Percentiles rank a stretch among this genome's conserved stretches.
Evolutionary conservation across 2,797 vertebrate genomes (phyloP).

Genomic region (Apogon hyalosoma): DNA sequence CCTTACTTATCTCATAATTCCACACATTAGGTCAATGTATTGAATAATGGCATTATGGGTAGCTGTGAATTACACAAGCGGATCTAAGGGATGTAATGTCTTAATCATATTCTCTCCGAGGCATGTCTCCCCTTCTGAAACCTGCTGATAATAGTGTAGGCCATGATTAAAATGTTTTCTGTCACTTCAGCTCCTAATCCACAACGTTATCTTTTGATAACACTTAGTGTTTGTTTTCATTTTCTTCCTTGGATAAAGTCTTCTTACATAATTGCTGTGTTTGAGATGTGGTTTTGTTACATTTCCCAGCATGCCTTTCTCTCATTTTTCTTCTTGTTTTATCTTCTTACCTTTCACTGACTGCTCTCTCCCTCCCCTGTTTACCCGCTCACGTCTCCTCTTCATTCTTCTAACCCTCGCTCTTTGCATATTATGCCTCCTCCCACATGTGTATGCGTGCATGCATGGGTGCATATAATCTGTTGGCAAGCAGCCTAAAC

Average conservation of each 20-base stretch:
- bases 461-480: slow-evolving; percentile 49
- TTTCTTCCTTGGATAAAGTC: background rate
- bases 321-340: slow-evolving; percentile 14
- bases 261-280: background rate
- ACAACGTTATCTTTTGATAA: background rate
- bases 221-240: background rate
- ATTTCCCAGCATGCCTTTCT: slow-evolving; percentile 15
- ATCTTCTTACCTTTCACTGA: slow-evolving; percentile 24
- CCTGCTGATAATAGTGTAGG: slow-evolving; percentile 1
- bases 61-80: slow-evolving; percentile 20
- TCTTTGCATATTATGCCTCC: slow-evolving; percentile 56
- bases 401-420: slow-evolving; percentile 51
- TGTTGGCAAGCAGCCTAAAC: slow-evolving; percentile 60
- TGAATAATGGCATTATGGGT: background rate
- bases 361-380: slow-evolving; percentile 16
- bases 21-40: slow-evolving; percentile 23
- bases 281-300: slow-evolving; percentile 5
- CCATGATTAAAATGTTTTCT: background rate
- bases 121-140: slow-evolving; percentile 4
- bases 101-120: slow-evolving; percentile 6
- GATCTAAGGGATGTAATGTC: slow-evolving; percentile 1
- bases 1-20: slow-evolving; percentile 6
- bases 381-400: slow-evolving; percentile 47
- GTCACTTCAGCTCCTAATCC: background rate
- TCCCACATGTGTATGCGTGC: slow-evolving; percentile 57